Evolutionary conservation across 2,113 vertebrate genomes (phyloP), one percentile per base, ranked within the genome.

Genomic region (Gadus macrocephalus): DNA sequence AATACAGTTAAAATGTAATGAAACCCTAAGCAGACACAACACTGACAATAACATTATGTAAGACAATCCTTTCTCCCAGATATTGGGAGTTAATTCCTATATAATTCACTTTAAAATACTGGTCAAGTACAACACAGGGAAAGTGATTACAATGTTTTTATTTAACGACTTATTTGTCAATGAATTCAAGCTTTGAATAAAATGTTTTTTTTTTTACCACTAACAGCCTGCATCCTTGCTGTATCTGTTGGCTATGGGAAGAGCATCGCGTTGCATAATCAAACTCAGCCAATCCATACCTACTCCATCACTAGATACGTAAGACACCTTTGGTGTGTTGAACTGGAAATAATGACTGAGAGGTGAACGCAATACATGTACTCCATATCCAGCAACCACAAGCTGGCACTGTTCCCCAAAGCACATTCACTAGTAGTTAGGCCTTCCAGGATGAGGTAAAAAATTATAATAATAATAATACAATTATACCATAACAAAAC

Each of bases 131-230:
- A 17, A 16, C 55, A 58, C 55, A 58, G 6, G 55, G 14, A 62
- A 19, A 19, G 19, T 62, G 60, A 20, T 62, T 20, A 20, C 60
- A 62, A 22, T 62, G 60, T 8, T 22, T 62, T 62, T 25, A 62
- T 62, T 25, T 62, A 62, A 20, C 5, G 60, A 62, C 20, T 62
- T n/a, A 64, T 38, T 22, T 22, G 20, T 28, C n/a, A 61, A 61
- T 61, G 60, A 61, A 89, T 87, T 91, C 83, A 89, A 93, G 90
- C 90, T 87, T 86, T 86, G 82, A 90, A 90, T 86, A 88, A 81
- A 87, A 76, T 77, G 75, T 80, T 87, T 69, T 76, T 81, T 81
- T 87, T 84, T 73, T 77, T 81, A 90, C 42, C 42, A 35, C 31
- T 81, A 84, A 81, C 78, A 91, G 83, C 83, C 75, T 75, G 83